phyloP scores from a whole-genome alignment of 1,140 invertebrate genomes.

The Anagrus nilaparvatae region DNA sequence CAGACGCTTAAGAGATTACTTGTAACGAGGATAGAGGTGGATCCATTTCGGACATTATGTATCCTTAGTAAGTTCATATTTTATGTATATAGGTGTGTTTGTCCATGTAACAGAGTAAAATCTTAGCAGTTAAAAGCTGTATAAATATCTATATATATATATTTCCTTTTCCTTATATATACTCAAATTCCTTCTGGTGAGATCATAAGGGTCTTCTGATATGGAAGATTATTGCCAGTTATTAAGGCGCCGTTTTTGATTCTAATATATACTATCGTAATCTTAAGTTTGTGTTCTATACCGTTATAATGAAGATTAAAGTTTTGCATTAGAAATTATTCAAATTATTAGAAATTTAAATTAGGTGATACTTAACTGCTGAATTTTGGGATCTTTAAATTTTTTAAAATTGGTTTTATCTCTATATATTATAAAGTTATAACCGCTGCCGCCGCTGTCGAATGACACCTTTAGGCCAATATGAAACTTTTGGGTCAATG shows the following conservation, averaged over 20 bases:
- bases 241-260: conserved; percentile 5
- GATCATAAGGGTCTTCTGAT: conserved; percentile 19
- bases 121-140: conserved; percentile 28
- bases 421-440: no score
- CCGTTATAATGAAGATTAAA: no score
- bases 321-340: no score
- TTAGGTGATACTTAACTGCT: no score
- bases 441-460: no score
- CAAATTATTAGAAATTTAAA: no score
- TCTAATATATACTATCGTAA: no score
- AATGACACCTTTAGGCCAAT: no score
- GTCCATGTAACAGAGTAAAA: conserved; percentile 22
- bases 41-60: conserved; percentile 1
- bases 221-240: conserved; percentile 23
- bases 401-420: no score
- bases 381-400: no score
- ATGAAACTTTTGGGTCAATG: no score
- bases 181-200: neutral
- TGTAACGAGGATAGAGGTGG: conserved; percentile 22
- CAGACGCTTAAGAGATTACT: conserved; percentile 23
- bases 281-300: no score
- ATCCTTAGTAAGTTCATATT: neutral
- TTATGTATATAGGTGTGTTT: neutral
- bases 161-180: neutral
- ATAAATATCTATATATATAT: conserved; percentile 15